Evolutionary conservation across 2,113 vertebrate species (phyloP), one percentile per base, ranked within the genome.

Genomic region (Arvicanthis niloticus): DNA sequence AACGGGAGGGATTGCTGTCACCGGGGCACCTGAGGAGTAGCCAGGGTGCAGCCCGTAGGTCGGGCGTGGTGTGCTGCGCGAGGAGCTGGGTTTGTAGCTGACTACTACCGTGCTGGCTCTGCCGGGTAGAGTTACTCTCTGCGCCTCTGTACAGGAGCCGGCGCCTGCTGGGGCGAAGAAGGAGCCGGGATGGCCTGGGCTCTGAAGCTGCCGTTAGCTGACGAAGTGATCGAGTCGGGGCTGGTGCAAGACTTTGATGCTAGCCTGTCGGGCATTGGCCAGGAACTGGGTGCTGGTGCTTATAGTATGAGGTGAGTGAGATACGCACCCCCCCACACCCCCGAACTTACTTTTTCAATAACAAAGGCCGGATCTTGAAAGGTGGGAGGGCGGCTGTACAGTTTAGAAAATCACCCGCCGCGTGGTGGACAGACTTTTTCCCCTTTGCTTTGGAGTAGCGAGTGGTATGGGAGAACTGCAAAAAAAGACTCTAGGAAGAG

Each of bases 181-280:
- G 78, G 92, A 88, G 82, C 97, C 88, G 58, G 81, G n/a, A 99
- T 99, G 99, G 99, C 99, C 93, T 99, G 99, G 99, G 99, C 99
- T 88, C 98, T 99, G 97, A 99, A 99, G 98, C 97, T 99, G 97
- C 99, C 99, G 6, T 99, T 99, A 96, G 99, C 99, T 0, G 99
- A 99, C 51, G 99, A 99, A 97, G 99, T 99, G 98, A 99, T 99
- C 53, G 99, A 99, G 98, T 99, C 99, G 0, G 99, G 99, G 95
- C 98, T 99, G 98, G 99, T 99, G 96, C 99, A 99, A 98, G 99
- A 99, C 98, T 99, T 99, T 34, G 99, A 99, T 98, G 99, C 99
- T 97, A 99, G 99, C 97, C 99, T 99, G 10, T 99, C 99, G 7
- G 99, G 99, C 48, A 99, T 99, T 88, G 99, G 99, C 24, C 99